Evolutionary conservation across 23 tunicate species (phyloP).

Genomic region (Ciona savignyi): DNA sequence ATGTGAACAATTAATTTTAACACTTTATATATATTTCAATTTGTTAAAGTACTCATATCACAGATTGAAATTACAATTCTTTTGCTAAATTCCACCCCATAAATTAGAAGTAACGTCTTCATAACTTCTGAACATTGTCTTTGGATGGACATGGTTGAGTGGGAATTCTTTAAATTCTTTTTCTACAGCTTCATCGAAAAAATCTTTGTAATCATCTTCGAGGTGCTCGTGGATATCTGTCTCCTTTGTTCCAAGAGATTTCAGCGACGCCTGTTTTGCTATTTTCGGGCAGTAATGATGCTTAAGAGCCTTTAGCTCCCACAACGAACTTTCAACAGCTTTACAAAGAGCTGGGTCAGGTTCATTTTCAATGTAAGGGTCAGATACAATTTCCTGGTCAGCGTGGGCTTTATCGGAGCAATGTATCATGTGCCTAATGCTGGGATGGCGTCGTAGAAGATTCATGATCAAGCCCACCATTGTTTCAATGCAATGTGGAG

Average conservation of each 20-base stretch:
- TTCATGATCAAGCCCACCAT: constrained; percentile 29
- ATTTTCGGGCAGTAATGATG: constrained; percentile 44
- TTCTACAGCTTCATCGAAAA: constrained; percentile 26
- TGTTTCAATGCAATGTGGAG: constrained; percentile 37
- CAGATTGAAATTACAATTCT: too few species aligned
- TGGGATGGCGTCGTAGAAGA: constrained; percentile 41
- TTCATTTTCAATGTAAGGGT: constrained; percentile 44
- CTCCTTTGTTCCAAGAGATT: constrained; percentile 7
- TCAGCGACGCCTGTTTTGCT: constrained; percentile 18
- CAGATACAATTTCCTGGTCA: constrained; percentile 3
- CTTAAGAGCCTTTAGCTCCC: constrained; percentile 48
- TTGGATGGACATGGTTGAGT: constrained; percentile 44
- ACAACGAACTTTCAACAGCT: constrained; percentile 67
- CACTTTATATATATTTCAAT: too few species aligned
- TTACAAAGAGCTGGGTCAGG: constrained; percentile 45
- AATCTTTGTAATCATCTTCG: constrained; percentile 29
- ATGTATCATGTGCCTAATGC: constrained; percentile 28
- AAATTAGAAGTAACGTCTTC: constrained; percentile 19
- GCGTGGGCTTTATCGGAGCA: background rate
- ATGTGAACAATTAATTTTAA: too few species aligned
- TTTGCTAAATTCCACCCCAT: background rate
- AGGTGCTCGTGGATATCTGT: constrained; percentile 16
- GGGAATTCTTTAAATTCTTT: constrained; percentile 27
- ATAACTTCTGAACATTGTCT: constrained; percentile 20
- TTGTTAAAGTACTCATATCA: too few species aligned